Conservation (phyloP, 2,888 invertebrate species). For the Hydroisotoma schaefferi region DNA sequence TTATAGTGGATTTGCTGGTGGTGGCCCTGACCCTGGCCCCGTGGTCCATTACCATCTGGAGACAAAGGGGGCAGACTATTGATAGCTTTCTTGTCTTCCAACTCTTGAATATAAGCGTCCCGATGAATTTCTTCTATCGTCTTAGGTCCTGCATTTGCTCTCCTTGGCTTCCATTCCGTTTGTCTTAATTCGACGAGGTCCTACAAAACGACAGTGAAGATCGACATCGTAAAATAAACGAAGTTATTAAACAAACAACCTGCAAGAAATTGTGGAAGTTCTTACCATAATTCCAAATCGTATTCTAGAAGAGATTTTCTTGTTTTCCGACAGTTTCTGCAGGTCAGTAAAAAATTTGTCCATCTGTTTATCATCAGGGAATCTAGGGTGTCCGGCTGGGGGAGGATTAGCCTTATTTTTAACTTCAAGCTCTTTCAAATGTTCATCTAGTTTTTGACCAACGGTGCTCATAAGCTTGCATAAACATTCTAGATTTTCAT, state of each 20-base stretch:
- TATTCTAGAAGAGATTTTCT: conserved; percentile 56
- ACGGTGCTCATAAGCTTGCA: conserved; percentile 88
- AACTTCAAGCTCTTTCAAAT: conserved; percentile 40
- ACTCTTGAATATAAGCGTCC: conserved; percentile 73
- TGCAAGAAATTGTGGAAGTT: not conserved
- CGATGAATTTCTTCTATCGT: conserved; percentile 91
- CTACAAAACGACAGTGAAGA: too few relatives aligned
- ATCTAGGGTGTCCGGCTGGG: too few relatives aligned
- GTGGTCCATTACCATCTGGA: conserved; percentile 27
- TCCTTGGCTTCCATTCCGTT: conserved; percentile 79
- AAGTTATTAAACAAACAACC: too few relatives aligned
- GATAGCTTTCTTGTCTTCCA: conserved; percentile 51
- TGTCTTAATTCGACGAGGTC: conserved; percentile 85
- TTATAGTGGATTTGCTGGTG: too few relatives aligned
- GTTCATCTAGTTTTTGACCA: conserved; percentile 73
- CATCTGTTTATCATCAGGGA: conserved; percentile 49
- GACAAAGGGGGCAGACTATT: conserved; percentile 38
- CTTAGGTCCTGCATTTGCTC: conserved; percentile 84
- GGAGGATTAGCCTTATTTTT: conserved; percentile 29
- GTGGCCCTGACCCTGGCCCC: conserved; percentile 8
- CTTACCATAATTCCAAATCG: conserved; percentile 55
- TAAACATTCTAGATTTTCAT: conserved; percentile 88
- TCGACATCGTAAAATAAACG: too few relatives aligned
- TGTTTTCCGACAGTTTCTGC: conserved; percentile 63
- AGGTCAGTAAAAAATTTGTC: conserved; percentile 64